Evolutionary conservation across 1,140 invertebrate species (phyloP), one percentile per base, ranked within the genome.

Genomic region (Oscheius sp.): DNA sequence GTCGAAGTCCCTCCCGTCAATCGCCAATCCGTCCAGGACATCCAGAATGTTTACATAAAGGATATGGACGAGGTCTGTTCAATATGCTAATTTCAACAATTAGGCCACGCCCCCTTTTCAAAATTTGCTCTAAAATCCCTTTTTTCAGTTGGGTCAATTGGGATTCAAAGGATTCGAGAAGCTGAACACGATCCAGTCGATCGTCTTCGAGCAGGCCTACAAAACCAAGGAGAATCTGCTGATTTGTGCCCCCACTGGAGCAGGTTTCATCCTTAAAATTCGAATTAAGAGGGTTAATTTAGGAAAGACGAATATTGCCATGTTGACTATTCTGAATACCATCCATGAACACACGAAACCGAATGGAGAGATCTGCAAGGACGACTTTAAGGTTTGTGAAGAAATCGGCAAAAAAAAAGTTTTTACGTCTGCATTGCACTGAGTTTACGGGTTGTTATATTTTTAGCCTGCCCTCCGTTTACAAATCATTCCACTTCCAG

Each of bases 141-240:
- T 49, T 70, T 83, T 85, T 68, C 83, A 91, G 87, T 89, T 93
- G 69, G 93, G 92, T 0, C 89, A 91, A 87, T 88, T 90, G 84
- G 92, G 91, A 0, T 99, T 99, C 82, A 88, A 89, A 77, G 91
- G 91, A 76, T 91, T 93, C 34, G 91, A 92, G 83, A 87, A 88
- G 58, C 87, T 99, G 18, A 99, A 99, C 87, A 87, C 90, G 67
- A 97, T 99, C 75, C 96, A 99, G 85, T 93, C 92, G 0, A 90
- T 97, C 61, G 96, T 99, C 0, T 99, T 92, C 86, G 89, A 94
- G 52, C 89, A 92, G 1, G 97, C 97, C 0, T 98, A 97, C 87
- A 90, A 93, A 80, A 93, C 93, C 7, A 96, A 97, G 85, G 93
- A 99, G 82, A 99, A 99, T 86, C 87, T 99, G 79, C 85, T 99